A percentile compares a stretch with the other conserved stretches of the same genome.
These are phyloP conservation scores for Diplazon laetatorius DNA, from an alignment of 2,888 invertebrate species.

Conservation along the genomic window DNA sequence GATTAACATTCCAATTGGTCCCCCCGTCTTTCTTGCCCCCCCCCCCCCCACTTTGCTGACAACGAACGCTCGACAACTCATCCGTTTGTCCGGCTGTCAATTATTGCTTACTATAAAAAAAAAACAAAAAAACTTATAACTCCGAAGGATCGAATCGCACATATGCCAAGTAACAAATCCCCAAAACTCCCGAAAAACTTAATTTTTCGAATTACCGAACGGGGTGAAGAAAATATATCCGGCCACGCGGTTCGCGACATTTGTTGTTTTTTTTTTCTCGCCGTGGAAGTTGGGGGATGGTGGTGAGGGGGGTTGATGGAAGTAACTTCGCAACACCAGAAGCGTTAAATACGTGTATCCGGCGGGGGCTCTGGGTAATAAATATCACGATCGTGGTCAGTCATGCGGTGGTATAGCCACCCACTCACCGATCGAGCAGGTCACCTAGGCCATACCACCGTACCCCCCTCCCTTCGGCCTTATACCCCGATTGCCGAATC, in stretches of 20 bases:
- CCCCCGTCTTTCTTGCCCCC: background rate
- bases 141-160: no score
- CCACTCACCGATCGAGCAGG: conserved; percentile 61
- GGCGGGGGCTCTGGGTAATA: conserved; percentile 81
- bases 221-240: background rate
- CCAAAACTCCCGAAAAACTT: no score
- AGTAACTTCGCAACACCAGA: conserved; percentile 68
- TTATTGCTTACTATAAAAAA: conserved; percentile 37
- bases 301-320: conserved; percentile 31
- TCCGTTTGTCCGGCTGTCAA: conserved; percentile 15
- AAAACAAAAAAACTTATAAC: background rate
- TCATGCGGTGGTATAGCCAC: conserved; percentile 58
- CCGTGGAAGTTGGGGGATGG: conserved; percentile 19
- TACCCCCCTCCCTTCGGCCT: conserved; percentile 56
- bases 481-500: conserved; percentile 52
- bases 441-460: conserved; percentile 25
- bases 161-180: no score
- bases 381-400: conserved; percentile 77
- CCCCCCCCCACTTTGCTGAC: background rate
- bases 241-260: conserved; percentile 14
- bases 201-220: background rate
- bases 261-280: conserved; percentile 1
- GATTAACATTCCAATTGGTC: conserved; percentile 62
- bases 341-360: conserved; percentile 82
- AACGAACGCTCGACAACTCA: conserved; percentile 16